Percentiles rank a stretch among this genome's conserved stretches.
These are phyloP conservation scores for Penaeus vannamei DNA, from an alignment of 1,140 invertebrate species.

Conservation along the genomic window DNA sequence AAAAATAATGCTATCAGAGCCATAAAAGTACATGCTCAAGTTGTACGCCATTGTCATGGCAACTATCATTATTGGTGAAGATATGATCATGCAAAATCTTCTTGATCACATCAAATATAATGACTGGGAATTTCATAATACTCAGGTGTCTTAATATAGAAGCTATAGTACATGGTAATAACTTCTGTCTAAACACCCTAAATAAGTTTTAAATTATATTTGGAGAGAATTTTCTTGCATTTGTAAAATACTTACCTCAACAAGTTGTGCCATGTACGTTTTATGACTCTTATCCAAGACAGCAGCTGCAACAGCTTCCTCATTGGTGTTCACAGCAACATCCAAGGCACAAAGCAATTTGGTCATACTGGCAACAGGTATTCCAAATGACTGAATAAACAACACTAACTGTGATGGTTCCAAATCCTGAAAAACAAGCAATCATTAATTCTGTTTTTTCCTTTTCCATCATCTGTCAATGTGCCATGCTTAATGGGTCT, in stretches of 20 bases:
- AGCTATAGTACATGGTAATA: too few relatives aligned
- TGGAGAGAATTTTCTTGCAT: too few relatives aligned
- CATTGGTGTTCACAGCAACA: constrained; percentile 79
- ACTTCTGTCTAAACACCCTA: neutral
- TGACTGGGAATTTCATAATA: too few relatives aligned
- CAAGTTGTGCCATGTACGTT: constrained; percentile 86
- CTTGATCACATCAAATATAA: too few relatives aligned
- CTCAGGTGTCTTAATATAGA: too few relatives aligned
- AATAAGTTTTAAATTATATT: too few relatives aligned
- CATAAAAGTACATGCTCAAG: too few relatives aligned
- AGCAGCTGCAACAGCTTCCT: constrained; percentile 79
- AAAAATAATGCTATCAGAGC: too few relatives aligned
- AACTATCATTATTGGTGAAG: too few relatives aligned
- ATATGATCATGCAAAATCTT: too few relatives aligned
- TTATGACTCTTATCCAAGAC: constrained; percentile 82
- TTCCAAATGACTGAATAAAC: constrained; percentile 96
- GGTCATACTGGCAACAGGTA: constrained; percentile 91
- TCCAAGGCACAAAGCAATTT: constrained; percentile 85
- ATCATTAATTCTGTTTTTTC: neutral
- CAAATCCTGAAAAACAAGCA: constrained; percentile 76
- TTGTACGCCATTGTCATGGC: too few relatives aligned
- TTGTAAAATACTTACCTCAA: constrained; percentile 42
- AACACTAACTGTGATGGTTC: constrained; percentile 92
- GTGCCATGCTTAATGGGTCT: too few relatives aligned
- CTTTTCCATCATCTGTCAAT: neutral